Percentiles rank a stretch among this genome's conserved stretches.
phyloP scores from a whole-genome alignment of 1,140 invertebrate genomes.

The Tribolium madens region DNA sequence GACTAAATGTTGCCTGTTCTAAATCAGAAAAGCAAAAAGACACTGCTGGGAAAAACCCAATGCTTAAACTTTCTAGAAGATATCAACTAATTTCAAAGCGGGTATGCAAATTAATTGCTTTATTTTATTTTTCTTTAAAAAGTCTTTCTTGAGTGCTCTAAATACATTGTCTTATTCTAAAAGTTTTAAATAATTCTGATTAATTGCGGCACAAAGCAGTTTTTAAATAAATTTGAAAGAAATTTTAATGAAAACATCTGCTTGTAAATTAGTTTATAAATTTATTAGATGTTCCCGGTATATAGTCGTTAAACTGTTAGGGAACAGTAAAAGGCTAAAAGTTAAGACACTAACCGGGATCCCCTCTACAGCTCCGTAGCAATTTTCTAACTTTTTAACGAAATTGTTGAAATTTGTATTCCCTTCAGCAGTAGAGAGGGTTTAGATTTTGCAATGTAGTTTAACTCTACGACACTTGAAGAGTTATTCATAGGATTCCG shows the following conservation, averaged over 20 bases:
- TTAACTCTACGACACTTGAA: conserved; percentile 53
- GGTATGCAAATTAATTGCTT: conserved; percentile 34
- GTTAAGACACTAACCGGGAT: conserved; percentile 50
- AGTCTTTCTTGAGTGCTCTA: conserved; percentile 9
- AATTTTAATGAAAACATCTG: conserved; percentile 45
- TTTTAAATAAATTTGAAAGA: conserved; percentile 39
- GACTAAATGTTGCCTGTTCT: conserved; percentile 37
- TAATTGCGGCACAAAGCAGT: conserved; percentile 5
- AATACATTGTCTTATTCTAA: conserved; percentile 9
- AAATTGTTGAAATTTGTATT: conserved; percentile 61
- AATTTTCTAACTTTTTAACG: conserved; percentile 61
- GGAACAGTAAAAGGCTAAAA: conserved; percentile 45
- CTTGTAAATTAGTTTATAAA: conserved; percentile 46
- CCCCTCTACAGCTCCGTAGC: conserved; percentile 51
- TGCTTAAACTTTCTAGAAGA: conserved; percentile 10
- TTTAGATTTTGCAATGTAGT: conserved; percentile 58
- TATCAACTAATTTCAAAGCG: conserved; percentile 32
- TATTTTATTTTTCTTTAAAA: conserved; percentile 26
- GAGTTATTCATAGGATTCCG: conserved; percentile 42
- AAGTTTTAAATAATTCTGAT: conserved; percentile 29
- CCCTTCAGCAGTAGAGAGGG: conserved; percentile 52
- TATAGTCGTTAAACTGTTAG: conserved; percentile 48
- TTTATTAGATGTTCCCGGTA: conserved; percentile 42
- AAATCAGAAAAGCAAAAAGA: neutral
- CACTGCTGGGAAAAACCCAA: conserved; percentile 5